Evolutionary conservation across 2,888 invertebrate genomes (phyloP).

Genomic region (Girardia tigrina): DNA sequence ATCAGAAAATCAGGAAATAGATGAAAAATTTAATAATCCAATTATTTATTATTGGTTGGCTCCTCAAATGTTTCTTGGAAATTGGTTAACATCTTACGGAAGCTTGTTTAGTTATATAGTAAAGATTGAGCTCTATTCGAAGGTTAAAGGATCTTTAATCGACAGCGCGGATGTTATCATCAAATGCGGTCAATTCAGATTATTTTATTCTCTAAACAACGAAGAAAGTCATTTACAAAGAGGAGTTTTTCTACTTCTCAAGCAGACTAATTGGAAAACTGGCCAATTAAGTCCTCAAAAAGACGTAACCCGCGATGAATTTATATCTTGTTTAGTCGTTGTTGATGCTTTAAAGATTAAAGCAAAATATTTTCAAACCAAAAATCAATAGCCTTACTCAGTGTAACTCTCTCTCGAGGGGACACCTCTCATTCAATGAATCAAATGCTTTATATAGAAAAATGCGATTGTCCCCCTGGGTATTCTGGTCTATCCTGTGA

Average conservation of each 20-base stretch:
- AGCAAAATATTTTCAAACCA: slow-evolving; percentile 24
- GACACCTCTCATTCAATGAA: not conserved
- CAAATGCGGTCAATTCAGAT: not conserved
- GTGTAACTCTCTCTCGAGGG: slow-evolving; percentile 1
- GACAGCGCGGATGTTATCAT: slow-evolving; percentile 18
- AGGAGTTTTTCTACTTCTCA: not conserved
- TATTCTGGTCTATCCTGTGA: slow-evolving; percentile 73
- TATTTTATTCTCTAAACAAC: not conserved
- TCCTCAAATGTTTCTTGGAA: slow-evolving; percentile 65
- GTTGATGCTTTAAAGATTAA: not conserved
- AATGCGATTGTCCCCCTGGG: slow-evolving; percentile 69
- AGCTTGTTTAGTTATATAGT: not conserved
- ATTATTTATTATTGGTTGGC: slow-evolving; percentile 69
- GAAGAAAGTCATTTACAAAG: slow-evolving; percentile 5
- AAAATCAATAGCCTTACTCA: not conserved
- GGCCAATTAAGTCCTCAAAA: not conserved
- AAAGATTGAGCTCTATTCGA: not conserved
- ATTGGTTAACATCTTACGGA: slow-evolving; percentile 46
- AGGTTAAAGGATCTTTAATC: not conserved
- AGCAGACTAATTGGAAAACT: not conserved
- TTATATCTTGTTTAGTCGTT: not conserved
- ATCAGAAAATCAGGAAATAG: not conserved
- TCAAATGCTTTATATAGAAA: slow-evolving; percentile 53
- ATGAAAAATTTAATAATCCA: slow-evolving; percentile 30
- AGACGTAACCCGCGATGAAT: not conserved